A percentile compares a stretch with the other conserved stretches of the same genome.
These are phyloP conservation scores for Anneissia japonica DNA, from an alignment of 35 echinoderm and acorn worm genomes.

Conservation along the genomic window DNA sequence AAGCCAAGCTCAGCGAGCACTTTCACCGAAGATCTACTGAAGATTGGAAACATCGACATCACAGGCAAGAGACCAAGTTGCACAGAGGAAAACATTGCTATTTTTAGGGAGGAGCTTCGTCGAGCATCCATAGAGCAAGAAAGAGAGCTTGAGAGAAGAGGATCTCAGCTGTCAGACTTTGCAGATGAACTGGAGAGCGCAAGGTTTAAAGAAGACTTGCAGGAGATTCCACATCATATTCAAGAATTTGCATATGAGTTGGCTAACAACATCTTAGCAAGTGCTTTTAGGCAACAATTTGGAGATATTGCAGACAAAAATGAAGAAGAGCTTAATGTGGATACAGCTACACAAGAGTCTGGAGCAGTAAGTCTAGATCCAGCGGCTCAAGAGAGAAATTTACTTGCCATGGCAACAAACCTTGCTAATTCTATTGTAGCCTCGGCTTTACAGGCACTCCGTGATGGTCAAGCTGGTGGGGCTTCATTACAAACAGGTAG, in stretches of 20 bases:
- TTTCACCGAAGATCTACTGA: not conserved
- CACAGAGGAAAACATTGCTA: not conserved
- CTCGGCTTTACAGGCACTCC: not conserved
- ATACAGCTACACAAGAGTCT: not conserved
- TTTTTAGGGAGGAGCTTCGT: not conserved
- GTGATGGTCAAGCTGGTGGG: not conserved
- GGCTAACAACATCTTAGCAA: not conserved
- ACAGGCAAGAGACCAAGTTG: not conserved
- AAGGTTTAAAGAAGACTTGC: not conserved
- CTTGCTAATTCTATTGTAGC: not conserved
- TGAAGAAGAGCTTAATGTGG: not conserved
- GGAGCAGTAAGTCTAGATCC: not conserved
- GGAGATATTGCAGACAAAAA: not conserved
- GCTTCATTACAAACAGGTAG: not conserved
- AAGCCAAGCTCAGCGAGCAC: not conserved
- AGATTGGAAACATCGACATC: not conserved
- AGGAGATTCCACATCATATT: not conserved
- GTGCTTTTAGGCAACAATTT: not conserved
- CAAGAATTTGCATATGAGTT: not conserved
- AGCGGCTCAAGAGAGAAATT: not conserved
- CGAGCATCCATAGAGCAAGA: not conserved
- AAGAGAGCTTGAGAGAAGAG: not conserved
- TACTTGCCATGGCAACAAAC: constrained; percentile 1
- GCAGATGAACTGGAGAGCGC: not conserved
- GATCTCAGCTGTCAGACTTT: not conserved